Percentiles rank a stretch among this genome's conserved stretches.
Conservation (phyloP, 2,797 vertebrate species). For the Atherinosoma microstoma region DNA sequence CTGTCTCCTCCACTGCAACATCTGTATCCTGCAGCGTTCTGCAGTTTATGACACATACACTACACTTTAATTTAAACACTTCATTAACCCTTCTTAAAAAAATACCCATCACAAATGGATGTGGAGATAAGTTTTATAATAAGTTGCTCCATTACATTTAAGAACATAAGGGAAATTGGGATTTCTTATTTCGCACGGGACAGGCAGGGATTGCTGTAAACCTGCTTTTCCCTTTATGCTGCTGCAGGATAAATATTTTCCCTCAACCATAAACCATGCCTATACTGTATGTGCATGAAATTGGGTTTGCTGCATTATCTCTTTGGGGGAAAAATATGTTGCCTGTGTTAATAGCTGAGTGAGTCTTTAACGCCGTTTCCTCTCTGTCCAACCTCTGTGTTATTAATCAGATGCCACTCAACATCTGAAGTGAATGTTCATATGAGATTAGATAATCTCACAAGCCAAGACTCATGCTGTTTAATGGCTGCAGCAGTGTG, state of each 20-base stretch:
- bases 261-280: not conserved
- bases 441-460: slow-evolving; percentile 35
- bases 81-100: slow-evolving; percentile 1
- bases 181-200: slow-evolving; percentile 32
- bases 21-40: slow-evolving; percentile 25
- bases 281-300: slow-evolving; percentile 14
- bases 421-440: slow-evolving; percentile 37
- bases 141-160: slow-evolving; percentile 29
- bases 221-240: slow-evolving; percentile 22
- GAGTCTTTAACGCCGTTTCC: slow-evolving; percentile 31
- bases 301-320: slow-evolving; percentile 47
- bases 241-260: slow-evolving; percentile 16
- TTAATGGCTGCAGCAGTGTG: slow-evolving; percentile 31
- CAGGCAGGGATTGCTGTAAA: slow-evolving; percentile 56
- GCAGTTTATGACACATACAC: slow-evolving; percentile 4
- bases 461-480: slow-evolving; percentile 26
- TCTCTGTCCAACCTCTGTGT: slow-evolving; percentile 16
- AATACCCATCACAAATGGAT: not conserved
- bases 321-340: slow-evolving; percentile 2
- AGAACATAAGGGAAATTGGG: slow-evolving; percentile 45
- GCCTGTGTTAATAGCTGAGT: slow-evolving; percentile 40
- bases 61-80: not conserved
- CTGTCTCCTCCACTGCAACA: slow-evolving; percentile 37
- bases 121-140: not conserved
- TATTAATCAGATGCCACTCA: slow-evolving; percentile 48